phyloP scores from a whole-genome alignment of 2,797 vertebrate species.

The Sebastes hopkinsi region DNA sequence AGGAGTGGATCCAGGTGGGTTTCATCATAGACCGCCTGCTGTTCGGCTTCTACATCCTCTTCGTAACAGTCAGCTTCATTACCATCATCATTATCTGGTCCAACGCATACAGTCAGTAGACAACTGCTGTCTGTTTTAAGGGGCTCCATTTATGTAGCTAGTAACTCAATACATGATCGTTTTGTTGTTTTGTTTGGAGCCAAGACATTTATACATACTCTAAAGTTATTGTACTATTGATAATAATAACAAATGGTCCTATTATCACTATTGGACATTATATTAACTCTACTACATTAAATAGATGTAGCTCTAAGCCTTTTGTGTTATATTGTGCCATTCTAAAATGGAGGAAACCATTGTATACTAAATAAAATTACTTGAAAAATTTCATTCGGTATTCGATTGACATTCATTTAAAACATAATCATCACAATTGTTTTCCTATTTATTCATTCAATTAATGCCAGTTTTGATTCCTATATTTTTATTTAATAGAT shows the following conservation, averaged over 20 bases:
- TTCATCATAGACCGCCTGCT: conserved; percentile 81
- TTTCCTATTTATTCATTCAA: not conserved
- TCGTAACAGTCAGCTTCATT: conserved; percentile 78
- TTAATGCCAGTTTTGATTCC: not conserved
- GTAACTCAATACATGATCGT: not conserved
- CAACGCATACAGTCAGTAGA: conserved; percentile 48
- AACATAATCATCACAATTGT: not conserved
- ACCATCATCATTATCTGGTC: conserved; percentile 77
- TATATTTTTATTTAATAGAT: not conserved
- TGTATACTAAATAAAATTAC: conserved; percentile 57
- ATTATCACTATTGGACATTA: not conserved
- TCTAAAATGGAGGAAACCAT: conserved; percentile 33
- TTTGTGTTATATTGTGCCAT: conserved; percentile 32
- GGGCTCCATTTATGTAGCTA: conserved; percentile 5
- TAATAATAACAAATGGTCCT: not conserved
- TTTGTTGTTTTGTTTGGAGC: conserved; percentile 5
- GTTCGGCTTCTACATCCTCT: conserved; percentile 78
- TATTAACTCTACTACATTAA: not conserved
- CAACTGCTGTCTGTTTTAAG: not conserved
- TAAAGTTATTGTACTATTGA: not conserved
- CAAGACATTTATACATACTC: not conserved
- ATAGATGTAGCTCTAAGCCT: not conserved
- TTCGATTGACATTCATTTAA: conserved; percentile 54
- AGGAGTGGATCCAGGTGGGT: conserved; percentile 81
- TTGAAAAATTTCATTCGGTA: conserved; percentile 34